Evolutionary conservation across 2,888 invertebrate genomes (phyloP).

Genomic region (Acanthosoma haemorrhoidale): DNA sequence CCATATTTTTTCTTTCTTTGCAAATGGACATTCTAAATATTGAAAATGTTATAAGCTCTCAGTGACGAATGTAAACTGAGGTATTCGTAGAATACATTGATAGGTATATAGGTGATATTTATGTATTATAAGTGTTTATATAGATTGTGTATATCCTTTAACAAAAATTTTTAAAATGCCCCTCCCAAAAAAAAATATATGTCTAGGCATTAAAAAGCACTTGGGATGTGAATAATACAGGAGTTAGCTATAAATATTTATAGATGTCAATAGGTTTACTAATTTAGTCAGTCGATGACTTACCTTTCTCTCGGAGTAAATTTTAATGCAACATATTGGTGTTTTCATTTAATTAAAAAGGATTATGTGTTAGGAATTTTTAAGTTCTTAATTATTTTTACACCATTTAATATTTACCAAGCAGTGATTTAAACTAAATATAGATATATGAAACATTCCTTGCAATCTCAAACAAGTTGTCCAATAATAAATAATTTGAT

Average conservation of each 20-base stretch:
- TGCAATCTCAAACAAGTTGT: no score
- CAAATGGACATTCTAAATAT: neutral
- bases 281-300: neutral
- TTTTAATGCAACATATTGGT: no score
- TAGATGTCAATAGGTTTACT: neutral
- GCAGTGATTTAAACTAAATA: no score
- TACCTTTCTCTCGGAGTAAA: conserved; percentile 18
- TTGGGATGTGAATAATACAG: conserved; percentile 2
- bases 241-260: conserved; percentile 2
- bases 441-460: no score
- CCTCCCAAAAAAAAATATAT: neutral
- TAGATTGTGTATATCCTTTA: conserved; percentile 14
- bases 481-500: no score
- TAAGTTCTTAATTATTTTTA: no score
- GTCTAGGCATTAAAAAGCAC: neutral
- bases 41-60: conserved; percentile 19
- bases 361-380: no score
- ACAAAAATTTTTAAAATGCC: no score
- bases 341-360: no score
- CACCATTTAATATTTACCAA: no score
- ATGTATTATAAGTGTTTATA: conserved; percentile 21
- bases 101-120: neutral
- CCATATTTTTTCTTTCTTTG: neutral
- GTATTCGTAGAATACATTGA: conserved; percentile 13
- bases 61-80: conserved; percentile 11